A percentile compares a stretch with the other conserved stretches of the same genome.
Conservation (phyloP, 1,140 invertebrate species). For the Hirudo medicinalis region DNA sequence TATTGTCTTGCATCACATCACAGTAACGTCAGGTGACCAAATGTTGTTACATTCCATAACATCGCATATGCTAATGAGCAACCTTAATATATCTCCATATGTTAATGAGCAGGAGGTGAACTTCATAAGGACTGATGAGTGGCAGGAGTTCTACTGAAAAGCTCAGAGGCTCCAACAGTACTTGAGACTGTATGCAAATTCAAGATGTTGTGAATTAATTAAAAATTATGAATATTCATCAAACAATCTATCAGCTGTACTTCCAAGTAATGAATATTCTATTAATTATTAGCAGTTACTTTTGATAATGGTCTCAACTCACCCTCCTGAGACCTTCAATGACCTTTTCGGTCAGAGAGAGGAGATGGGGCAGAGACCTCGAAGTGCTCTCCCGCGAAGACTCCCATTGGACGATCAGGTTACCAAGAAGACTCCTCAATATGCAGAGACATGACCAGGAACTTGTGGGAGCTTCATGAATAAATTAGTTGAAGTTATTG, state of each 20-base stretch:
- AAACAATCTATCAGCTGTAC: neutral
- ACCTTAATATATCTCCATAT: constrained; percentile 9
- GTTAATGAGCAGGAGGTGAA: neutral
- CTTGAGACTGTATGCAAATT: neutral
- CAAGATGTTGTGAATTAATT: no score
- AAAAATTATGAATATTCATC: no score
- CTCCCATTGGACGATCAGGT: constrained; percentile 6
- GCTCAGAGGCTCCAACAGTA: neutral
- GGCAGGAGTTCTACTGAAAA: neutral
- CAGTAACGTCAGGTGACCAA: no score
- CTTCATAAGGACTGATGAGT: neutral
- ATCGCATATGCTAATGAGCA: no score
- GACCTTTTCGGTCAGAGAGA: neutral
- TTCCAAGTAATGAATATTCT: neutral
- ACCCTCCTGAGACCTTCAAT: neutral
- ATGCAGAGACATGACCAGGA: neutral
- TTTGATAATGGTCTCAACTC: neutral
- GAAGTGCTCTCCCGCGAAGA: neutral
- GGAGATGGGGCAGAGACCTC: neutral
- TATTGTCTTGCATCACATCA: no score
- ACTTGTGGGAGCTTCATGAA: neutral
- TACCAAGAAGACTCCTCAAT: neutral
- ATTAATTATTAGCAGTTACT: neutral
- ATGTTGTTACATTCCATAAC: no score
- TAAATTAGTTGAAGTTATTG: no score